A percentile compares a stretch with the other conserved stretches of the same genome.
phyloP scores from a whole-genome alignment of 2,113 vertebrate species.

The Petrocephalus zakoni region DNA sequence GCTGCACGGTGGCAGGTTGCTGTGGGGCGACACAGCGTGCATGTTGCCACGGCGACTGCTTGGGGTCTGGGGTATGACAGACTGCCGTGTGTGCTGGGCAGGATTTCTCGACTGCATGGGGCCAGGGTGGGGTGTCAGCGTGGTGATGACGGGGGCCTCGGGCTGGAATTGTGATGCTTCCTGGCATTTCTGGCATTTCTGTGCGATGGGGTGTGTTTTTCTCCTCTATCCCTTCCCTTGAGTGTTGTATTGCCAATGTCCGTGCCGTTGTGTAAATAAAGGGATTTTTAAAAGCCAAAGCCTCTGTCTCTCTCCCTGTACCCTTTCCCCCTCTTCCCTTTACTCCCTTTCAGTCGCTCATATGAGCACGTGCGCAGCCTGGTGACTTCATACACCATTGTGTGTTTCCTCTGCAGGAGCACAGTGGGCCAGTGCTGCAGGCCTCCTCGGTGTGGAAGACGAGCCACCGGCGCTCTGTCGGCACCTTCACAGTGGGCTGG shows the following conservation, averaged over 20 bases:
- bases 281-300: not conserved
- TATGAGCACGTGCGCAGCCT: not conserved
- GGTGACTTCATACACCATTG: not conserved
- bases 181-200: not conserved
- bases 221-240: not conserved
- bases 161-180: not conserved
- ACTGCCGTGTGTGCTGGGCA: too few species aligned
- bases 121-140: not conserved
- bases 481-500: constrained; percentile 75
- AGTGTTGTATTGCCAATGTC: not conserved
- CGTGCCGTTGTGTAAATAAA: not conserved
- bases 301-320: not conserved
- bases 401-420: constrained; percentile 60
- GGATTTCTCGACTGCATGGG: not conserved
- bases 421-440: constrained; percentile 65
- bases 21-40: too few species aligned
- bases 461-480: constrained; percentile 80
- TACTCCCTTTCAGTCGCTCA: not conserved
- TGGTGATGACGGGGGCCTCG: not conserved
- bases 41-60: too few species aligned
- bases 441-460: constrained; percentile 35
- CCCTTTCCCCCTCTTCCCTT: not conserved
- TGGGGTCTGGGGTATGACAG: too few species aligned
- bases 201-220: not conserved
- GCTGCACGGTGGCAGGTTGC: too few species aligned